These are phyloP conservation scores for Drosophila ficusphila DNA, from an alignment of 1,140 invertebrate genomes.

Conservation along the genomic window DNA sequence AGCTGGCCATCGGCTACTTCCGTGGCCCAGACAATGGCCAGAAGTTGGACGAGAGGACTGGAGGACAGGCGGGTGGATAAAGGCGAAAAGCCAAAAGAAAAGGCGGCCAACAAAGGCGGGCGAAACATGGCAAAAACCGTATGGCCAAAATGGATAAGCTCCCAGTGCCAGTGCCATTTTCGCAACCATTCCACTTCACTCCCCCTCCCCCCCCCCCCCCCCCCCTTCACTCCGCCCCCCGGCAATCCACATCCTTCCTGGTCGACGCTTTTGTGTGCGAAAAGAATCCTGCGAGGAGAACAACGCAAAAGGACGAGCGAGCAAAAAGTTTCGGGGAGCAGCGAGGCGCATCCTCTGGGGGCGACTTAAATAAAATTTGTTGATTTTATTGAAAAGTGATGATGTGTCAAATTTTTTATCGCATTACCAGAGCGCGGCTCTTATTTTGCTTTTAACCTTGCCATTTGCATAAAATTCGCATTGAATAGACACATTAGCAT, in stretches of 20 bases:
- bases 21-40: slow-evolving; percentile 46
- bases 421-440: slow-evolving; percentile 71
- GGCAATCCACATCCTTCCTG: slow-evolving; percentile 52
- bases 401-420: slow-evolving; percentile 83
- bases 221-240: no score
- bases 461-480: slow-evolving; percentile 81
- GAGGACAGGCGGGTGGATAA: no score
- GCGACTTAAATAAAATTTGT: slow-evolving; percentile 82
- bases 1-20: slow-evolving; percentile 47
- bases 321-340: slow-evolving; percentile 40
- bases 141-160: slow-evolving; percentile 81
- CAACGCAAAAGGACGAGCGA: slow-evolving; percentile 25
- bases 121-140: slow-evolving; percentile 56
- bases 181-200: slow-evolving; percentile 12
- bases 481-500: slow-evolving; percentile 81
- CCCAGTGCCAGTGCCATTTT: slow-evolving; percentile 53
- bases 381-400: slow-evolving; percentile 83
- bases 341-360: slow-evolving; percentile 70
- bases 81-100: slow-evolving; percentile 63
- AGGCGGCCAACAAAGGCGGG: slow-evolving; percentile 52
- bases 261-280: slow-evolving; percentile 31
- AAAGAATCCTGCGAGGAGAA: background rate
- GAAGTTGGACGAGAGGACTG: slow-evolving; percentile 57
- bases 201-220: no score
- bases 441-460: slow-evolving; percentile 81